Evolutionary conservation across 2,797 vertebrate genomes (phyloP).

Genomic region (Hippoglossus hippoglossus): DNA sequence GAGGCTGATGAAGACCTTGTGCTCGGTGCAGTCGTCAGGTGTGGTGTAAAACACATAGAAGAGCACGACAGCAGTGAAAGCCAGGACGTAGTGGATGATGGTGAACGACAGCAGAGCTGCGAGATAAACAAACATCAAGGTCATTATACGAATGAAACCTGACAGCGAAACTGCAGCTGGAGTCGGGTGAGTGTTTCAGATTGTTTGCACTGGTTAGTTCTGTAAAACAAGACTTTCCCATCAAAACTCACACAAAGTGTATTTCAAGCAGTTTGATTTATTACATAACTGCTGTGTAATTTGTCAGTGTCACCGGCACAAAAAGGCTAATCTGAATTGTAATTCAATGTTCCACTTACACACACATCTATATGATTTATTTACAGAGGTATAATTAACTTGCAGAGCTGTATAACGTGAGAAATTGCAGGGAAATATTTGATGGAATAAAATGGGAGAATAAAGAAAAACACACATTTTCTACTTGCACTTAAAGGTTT

Average conservation of each 20-base stretch:
- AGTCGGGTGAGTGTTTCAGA: too few relatives aligned
- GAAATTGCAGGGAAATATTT: background rate
- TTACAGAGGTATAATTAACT: background rate
- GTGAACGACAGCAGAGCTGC: conserved; percentile 90
- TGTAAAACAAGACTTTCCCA: background rate
- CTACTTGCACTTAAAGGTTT: background rate
- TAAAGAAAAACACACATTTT: background rate
- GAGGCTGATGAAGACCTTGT: conserved; percentile 93
- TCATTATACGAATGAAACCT: background rate
- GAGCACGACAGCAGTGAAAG: conserved; percentile 79
- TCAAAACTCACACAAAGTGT: background rate
- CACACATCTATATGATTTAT: background rate
- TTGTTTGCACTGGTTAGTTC: background rate
- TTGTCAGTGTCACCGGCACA: background rate
- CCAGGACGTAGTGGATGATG: conserved; percentile 78
- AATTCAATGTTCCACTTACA: background rate
- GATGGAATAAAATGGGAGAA: background rate
- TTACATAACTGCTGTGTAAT: background rate
- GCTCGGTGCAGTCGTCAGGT: conserved; percentile 83
- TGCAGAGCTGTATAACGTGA: background rate
- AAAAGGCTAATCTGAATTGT: background rate
- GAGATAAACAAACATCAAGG: background rate
- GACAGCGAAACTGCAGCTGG: background rate
- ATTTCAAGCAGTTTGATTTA: background rate
- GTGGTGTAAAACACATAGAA: conserved; percentile 91